Percentiles rank a stretch among this genome's conserved stretches.
Evolutionary conservation across 2,113 vertebrate genomes (phyloP).

Genomic region (Varanus komodoensis): DNA sequence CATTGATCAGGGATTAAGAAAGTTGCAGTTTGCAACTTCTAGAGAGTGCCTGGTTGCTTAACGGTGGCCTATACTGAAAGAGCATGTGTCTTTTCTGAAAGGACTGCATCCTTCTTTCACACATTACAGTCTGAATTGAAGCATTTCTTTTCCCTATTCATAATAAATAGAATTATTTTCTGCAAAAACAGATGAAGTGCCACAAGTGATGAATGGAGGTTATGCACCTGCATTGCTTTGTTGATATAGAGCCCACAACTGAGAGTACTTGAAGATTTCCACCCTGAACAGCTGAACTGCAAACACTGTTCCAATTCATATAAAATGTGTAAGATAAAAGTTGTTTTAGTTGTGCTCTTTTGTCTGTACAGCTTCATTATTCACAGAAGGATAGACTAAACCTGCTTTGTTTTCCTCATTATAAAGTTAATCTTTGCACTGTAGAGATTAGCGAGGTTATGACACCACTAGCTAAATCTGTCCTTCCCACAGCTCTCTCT

Average conservation of each 20-base stretch:
- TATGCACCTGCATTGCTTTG: not conserved
- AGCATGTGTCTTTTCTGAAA: not conserved
- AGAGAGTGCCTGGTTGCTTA: too few species aligned
- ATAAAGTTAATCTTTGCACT: not conserved
- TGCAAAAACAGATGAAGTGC: not conserved
- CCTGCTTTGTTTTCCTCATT: not conserved
- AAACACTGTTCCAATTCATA: not conserved
- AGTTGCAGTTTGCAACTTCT: too few species aligned
- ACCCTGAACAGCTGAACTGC: not conserved
- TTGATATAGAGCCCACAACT: not conserved
- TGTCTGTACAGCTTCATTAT: conserved; percentile 39
- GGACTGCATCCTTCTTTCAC: not conserved
- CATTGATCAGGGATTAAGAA: too few species aligned
- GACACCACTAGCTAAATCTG: conserved; percentile 18
- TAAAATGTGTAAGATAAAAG: conserved; percentile 12
- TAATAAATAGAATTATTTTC: not conserved
- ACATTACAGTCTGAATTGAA: not conserved
- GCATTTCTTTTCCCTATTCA: not conserved
- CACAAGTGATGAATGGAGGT: not conserved
- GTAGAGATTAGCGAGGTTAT: conserved; percentile 4
- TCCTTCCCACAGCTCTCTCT: not conserved
- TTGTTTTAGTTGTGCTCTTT: conserved; percentile 20
- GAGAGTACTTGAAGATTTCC: not conserved
- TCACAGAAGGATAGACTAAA: not conserved
- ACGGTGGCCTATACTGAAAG: not conserved